Evolutionary conservation across 2,888 invertebrate species (phyloP).

Genomic region (Scaptodrosophila latifasciaeformis): DNA sequence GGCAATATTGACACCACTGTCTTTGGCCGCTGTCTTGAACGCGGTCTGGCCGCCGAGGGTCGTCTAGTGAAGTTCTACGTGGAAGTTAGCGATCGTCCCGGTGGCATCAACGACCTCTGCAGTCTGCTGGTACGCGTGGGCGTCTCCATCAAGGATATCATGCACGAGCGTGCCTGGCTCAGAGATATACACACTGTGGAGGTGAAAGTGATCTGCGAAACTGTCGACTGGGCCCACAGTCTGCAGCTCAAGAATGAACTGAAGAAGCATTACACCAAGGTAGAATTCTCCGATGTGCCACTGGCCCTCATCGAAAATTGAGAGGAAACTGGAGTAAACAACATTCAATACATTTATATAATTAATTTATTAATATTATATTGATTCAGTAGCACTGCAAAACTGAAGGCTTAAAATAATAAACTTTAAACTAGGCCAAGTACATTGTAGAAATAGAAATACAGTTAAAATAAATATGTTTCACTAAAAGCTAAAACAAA

Average conservation of each 20-base stretch:
- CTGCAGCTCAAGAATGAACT: conserved; percentile 79
- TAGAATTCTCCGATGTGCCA: conserved; percentile 76
- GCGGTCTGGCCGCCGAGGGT: conserved; percentile 91
- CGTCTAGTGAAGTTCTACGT: conserved; percentile 84
- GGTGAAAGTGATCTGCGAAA: conserved; percentile 92
- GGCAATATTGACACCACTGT: conserved; percentile 96
- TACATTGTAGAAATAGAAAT: conserved; percentile 48
- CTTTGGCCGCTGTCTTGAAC: conserved; percentile 89
- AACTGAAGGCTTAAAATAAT: conserved; percentile 39
- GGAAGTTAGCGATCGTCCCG: conserved; percentile 89
- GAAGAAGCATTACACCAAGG: conserved; percentile 77
- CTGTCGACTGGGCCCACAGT: conserved; percentile 87
- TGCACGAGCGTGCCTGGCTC: conserved; percentile 97
- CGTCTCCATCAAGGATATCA: conserved; percentile 95
- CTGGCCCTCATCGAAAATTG: conserved; percentile 61
- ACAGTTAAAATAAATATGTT: conserved; percentile 35
- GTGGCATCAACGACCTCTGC: conserved; percentile 89
- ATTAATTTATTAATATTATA: background rate
- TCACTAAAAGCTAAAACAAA: conserved; percentile 14
- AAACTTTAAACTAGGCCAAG: conserved; percentile 32
- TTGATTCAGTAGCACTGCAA: conserved; percentile 33
- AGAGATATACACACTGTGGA: conserved; percentile 90
- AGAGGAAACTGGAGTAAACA: background rate
- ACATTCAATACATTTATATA: background rate
- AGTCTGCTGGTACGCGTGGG: conserved; percentile 84